Conservation (phyloP, 2,113 vertebrate species). For the Myiozetetes cayanensis region DNA sequence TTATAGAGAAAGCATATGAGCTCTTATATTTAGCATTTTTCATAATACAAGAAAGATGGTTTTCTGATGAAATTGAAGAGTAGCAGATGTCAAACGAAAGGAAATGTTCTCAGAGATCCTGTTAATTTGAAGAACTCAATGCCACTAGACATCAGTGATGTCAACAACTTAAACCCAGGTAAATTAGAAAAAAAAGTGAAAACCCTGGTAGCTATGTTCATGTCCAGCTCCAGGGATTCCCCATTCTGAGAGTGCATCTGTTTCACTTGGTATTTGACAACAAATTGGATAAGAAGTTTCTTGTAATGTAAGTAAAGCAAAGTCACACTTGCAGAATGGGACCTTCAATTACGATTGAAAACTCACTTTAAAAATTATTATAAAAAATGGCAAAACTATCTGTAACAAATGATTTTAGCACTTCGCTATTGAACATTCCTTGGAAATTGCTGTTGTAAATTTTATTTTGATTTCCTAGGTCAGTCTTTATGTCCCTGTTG, state of each 20-base stretch:
- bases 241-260: not conserved
- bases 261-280: not conserved
- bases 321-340: not conserved
- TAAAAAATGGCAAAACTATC: not conserved
- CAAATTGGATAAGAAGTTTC: not conserved
- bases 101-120: not conserved
- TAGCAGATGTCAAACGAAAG: not conserved
- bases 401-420: not conserved
- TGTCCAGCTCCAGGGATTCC: not conserved
- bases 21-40: not conserved
- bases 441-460: not conserved
- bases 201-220: not conserved
- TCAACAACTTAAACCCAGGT: not conserved
- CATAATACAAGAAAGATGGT: not conserved
- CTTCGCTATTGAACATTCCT: not conserved
- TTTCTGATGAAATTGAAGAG: not conserved
- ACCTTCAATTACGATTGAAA: not conserved
- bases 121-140: not conserved
- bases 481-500: not conserved
- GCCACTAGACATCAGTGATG: not conserved
- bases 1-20: not conserved
- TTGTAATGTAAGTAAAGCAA: not conserved
- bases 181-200: not conserved
- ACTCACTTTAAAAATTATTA: not conserved
- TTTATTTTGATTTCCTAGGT: not conserved